Conservation (phyloP, 2,888 invertebrate genomes). For the Drosophila melanosoma region DNA sequence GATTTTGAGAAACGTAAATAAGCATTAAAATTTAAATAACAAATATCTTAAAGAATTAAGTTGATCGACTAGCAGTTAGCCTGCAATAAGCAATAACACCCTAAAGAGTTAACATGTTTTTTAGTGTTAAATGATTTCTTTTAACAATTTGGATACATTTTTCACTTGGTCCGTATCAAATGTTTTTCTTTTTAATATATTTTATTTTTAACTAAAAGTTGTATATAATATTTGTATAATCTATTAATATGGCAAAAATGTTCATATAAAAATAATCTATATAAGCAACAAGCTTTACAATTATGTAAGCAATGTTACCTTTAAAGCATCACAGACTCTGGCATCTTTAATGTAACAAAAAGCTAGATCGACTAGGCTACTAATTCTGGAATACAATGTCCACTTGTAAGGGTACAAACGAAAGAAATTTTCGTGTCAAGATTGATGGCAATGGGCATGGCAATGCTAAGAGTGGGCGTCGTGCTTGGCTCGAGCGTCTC, state of each 20-base stretch:
- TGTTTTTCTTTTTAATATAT: too few species aligned
- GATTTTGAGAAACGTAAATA: slow-evolving; percentile 9
- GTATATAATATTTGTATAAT: neutral
- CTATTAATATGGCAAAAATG: neutral
- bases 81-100: neutral
- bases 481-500: slow-evolving; percentile 45
- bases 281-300: neutral
- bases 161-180: too few species aligned
- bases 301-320: neutral
- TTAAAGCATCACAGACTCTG: neutral
- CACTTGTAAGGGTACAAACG: neutral
- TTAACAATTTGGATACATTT: neutral
- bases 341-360: neutral
- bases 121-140: neutral
- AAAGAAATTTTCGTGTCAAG: slow-evolving; percentile 57
- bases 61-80: neutral
- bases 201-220: neutral
- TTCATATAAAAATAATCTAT: neutral
- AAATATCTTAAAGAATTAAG: neutral
- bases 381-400: neutral
- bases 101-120: neutral
- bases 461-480: slow-evolving; percentile 61
- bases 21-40: neutral
- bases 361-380: neutral
- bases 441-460: slow-evolving; percentile 70